These are phyloP conservation scores for Fregetta grallaria DNA, from an alignment of 2,113 vertebrate species.

Conservation along the genomic window DNA sequence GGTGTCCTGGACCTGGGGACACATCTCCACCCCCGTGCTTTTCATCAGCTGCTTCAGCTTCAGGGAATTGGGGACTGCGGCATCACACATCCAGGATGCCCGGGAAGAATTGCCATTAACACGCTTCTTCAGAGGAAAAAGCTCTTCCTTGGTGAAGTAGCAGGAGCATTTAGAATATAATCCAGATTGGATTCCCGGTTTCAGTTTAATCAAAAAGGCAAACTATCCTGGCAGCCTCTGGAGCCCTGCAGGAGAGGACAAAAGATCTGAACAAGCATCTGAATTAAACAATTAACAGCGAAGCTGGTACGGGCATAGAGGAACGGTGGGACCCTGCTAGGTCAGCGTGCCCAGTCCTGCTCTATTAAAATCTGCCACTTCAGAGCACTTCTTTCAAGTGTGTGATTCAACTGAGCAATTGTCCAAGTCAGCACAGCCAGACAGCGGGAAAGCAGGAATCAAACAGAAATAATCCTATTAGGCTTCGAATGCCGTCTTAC, in stretches of 20 bases:
- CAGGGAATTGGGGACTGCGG: rapidly evolving
- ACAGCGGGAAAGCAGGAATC: neutral
- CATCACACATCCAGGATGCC: rapidly evolving
- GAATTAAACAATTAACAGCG: neutral
- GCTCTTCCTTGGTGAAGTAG: no score
- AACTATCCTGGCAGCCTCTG: rapidly evolving
- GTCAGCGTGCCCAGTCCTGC: neutral
- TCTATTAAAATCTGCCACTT: neutral
- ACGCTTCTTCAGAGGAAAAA: neutral
- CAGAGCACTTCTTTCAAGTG: neutral
- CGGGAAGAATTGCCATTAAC: rapidly evolving
- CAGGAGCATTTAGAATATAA: rapidly evolving
- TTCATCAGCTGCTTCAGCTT: no score
- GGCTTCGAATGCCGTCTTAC: rapidly evolving
- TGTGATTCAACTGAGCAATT: rapidly evolving
- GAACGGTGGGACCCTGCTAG: neutral
- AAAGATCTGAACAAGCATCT: no score
- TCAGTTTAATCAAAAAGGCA: neutral
- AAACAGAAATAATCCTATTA: neutral
- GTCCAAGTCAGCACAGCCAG: neutral
- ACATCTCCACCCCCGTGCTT: neutral
- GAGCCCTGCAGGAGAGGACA: neutral
- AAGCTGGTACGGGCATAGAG: neutral
- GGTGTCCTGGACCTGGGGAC: rapidly evolving
- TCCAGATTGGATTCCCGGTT: neutral